These are phyloP conservation scores for Rhynchonycteris naso DNA, from an alignment of 2,797 vertebrate genomes.

Conservation along the genomic window DNA sequence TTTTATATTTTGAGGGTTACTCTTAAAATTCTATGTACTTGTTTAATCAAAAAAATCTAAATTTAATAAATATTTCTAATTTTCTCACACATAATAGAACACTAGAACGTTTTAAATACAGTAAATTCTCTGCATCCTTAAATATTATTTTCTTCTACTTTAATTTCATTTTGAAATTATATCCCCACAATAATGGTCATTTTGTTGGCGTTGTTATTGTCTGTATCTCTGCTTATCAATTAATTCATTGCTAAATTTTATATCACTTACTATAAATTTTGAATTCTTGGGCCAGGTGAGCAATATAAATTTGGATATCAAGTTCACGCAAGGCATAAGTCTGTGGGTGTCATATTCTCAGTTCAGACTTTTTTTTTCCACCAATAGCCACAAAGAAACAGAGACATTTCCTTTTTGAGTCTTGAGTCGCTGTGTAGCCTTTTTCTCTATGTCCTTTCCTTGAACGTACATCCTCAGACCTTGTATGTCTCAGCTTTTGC, in stretches of 20 bases:
- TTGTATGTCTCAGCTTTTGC: not conserved
- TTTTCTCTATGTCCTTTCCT: not conserved
- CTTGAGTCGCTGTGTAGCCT: not conserved
- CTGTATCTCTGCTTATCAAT: not conserved
- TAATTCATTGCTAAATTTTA: conserved; percentile 8
- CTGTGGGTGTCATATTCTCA: not conserved
- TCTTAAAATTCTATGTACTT: not conserved
- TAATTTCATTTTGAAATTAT: conserved; percentile 33
- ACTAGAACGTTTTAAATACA: not conserved
- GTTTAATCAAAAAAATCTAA: conserved; percentile 27
- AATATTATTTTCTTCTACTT: not conserved
- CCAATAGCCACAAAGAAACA: not conserved
- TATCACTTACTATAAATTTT: not conserved
- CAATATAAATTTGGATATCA: conserved; percentile 16
- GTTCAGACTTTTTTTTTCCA: not conserved
- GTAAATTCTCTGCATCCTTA: not conserved
- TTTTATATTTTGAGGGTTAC: conserved; percentile 17
- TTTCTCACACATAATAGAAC: not conserved
- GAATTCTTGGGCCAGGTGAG: not conserved
- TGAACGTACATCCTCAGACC: not conserved
- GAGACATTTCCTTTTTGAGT: not conserved
- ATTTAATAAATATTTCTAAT: conserved; percentile 8
- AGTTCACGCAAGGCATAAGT: not conserved
- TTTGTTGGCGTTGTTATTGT: not conserved
- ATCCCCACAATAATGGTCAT: not conserved